Conservation (phyloP, 2,113 vertebrate genomes). For the Amblyopsis rosae region DNA sequence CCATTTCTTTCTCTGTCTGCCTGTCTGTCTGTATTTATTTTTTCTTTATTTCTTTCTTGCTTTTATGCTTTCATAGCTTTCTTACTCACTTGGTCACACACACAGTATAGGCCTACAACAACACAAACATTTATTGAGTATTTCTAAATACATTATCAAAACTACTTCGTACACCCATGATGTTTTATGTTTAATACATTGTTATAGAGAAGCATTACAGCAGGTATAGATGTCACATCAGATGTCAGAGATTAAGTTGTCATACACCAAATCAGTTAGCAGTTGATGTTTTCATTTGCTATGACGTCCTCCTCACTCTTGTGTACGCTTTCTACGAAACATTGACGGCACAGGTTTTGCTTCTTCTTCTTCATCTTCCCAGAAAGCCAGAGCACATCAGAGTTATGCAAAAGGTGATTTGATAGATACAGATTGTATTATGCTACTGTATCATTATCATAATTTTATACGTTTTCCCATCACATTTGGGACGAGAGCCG, state of each 20-base stretch:
- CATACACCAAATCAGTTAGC: no score
- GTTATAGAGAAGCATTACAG: no score
- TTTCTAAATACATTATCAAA: neutral
- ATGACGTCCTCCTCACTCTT: no score
- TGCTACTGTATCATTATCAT: constrained; percentile 68
- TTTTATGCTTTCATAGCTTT: neutral
- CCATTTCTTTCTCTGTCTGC: constrained; percentile 6
- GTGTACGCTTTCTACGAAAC: neutral
- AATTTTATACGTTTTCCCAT: constrained; percentile 65
- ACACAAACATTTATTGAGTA: neutral
- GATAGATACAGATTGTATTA: constrained; percentile 76
- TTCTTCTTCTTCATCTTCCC: constrained; percentile 15
- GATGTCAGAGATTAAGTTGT: no score
- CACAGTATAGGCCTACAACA: neutral
- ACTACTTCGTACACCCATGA: no score
- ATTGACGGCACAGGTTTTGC: neutral
- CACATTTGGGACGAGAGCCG: constrained; percentile 67
- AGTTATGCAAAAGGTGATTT: constrained; percentile 58
- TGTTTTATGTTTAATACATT: no score
- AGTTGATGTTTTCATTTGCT: no score
- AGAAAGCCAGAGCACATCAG: constrained; percentile 28
- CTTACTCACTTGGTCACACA: no score
- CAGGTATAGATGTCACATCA: no score
- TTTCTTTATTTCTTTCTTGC: neutral
- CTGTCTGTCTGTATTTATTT: neutral